These are phyloP conservation scores for Limnodromus scolopaceus DNA, from an alignment of 2,797 vertebrate species.

Conservation along the genomic window DNA sequence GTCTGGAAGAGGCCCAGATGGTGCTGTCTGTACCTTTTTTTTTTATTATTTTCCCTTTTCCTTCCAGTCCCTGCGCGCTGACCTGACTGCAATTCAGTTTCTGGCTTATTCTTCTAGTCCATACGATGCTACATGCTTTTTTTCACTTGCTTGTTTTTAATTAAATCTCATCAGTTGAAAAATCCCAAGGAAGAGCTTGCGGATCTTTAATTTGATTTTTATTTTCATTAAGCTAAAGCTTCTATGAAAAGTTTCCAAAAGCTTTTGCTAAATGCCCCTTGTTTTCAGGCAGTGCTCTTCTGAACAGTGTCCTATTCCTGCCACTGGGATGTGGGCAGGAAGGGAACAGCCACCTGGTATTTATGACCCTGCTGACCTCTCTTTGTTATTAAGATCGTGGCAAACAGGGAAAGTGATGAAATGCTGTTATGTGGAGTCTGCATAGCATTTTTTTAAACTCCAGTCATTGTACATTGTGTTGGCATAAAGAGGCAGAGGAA, in stretches of 20 bases:
- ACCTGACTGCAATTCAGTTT: not conserved
- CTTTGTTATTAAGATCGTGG: not conserved
- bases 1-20: not conserved
- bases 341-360: not conserved
- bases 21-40: not conserved
- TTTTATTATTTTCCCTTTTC: not conserved
- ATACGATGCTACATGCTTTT: not conserved
- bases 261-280: slow-evolving; percentile 6
- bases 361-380: not conserved
- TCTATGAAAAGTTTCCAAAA: not conserved
- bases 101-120: not conserved
- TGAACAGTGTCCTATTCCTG: not conserved
- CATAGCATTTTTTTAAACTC: not conserved
- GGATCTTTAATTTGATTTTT: slow-evolving; percentile 32
- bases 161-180: slow-evolving; percentile 32
- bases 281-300: not conserved
- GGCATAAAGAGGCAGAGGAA: not conserved
- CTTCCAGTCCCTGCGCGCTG: not conserved
- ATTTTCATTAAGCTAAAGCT: slow-evolving; percentile 18
- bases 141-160: not conserved
- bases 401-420: not conserved
- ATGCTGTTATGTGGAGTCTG: not conserved
- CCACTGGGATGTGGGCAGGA: not conserved
- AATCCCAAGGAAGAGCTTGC: slow-evolving; percentile 21
- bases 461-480: not conserved